These are phyloP conservation scores for Monochamus alternatus DNA, from an alignment of 2,888 invertebrate species.

Conservation along the genomic window DNA sequence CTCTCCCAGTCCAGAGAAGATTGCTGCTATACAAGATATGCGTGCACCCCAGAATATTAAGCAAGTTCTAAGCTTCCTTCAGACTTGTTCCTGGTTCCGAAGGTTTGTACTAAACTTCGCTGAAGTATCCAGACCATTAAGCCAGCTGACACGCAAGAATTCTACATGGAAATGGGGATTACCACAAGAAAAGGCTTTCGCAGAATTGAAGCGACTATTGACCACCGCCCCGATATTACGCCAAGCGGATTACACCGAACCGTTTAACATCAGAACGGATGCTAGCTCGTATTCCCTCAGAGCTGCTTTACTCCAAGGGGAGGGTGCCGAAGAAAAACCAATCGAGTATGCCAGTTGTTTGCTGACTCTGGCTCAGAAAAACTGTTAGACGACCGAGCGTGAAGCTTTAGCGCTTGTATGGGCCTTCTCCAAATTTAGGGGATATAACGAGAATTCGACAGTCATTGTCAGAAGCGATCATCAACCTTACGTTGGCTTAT, in stretches of 20 bases:
- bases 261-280: conserved; percentile 45
- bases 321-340: conserved; percentile 38
- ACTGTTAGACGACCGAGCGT: conserved; percentile 45
- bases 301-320: conserved; percentile 42
- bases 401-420: conserved; percentile 53
- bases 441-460: conserved; percentile 39
- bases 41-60: conserved; percentile 42
- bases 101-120: conserved; percentile 43
- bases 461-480: conserved; percentile 68
- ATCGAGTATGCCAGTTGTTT: conserved; percentile 45
- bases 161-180: conserved; percentile 33
- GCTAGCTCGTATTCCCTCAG: conserved; percentile 43
- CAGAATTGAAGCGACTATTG: conserved; percentile 18
- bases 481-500: conserved; percentile 69
- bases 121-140: conserved; percentile 31
- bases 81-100: conserved; percentile 56
- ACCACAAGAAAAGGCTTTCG: conserved; percentile 32
- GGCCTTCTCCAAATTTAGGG: conserved; percentile 62
- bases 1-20: neutral
- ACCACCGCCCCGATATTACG: conserved; percentile 31
- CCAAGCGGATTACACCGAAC: conserved; percentile 28
- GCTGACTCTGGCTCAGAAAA: conserved; percentile 40
- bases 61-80: conserved; percentile 52
- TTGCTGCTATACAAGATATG: conserved; percentile 25
- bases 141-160: conserved; percentile 30